Conservation (phyloP, 64 coral and sea anemone genomes). For the Actinia equina region DNA sequence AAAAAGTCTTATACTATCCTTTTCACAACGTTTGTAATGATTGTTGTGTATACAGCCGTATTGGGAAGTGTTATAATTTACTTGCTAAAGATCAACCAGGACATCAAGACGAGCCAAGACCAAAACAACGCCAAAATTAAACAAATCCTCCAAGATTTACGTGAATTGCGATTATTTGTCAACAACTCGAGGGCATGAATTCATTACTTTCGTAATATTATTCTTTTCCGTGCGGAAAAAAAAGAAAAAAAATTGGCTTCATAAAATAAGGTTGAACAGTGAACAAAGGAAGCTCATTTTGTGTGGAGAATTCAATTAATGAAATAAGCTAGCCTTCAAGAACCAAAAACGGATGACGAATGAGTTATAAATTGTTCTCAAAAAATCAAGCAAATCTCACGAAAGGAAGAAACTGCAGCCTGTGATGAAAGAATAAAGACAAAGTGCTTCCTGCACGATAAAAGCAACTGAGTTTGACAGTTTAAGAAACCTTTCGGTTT, state of each 20-base stretch:
- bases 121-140: conserved; percentile 19
- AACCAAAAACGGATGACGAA: not conserved
- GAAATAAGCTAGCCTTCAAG: not conserved
- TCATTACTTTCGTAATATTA: not conserved
- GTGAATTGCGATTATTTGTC: not conserved
- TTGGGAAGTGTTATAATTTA: conserved; percentile 20
- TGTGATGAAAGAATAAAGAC: not conserved
- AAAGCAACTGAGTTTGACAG: not conserved
- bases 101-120: conserved; percentile 6
- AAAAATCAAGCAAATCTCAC: not conserved
- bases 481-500: not conserved
- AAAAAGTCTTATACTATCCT: conserved; percentile 15
- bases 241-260: not conserved
- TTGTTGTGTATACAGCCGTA: conserved; percentile 20
- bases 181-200: conserved; percentile 11
- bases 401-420: not conserved
- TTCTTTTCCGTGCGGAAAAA: not conserved
- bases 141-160: not conserved
- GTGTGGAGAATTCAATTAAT: not conserved
- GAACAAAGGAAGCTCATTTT: not conserved
- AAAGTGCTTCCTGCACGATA: not conserved
- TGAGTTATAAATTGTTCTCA: not conserved
- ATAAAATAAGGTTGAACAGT: not conserved
- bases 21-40: conserved; percentile 24
- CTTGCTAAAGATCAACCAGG: conserved; percentile 6